Evolutionary conservation across 2,888 invertebrate species (phyloP).

Genomic region (Aspidiotus destructor): DNA sequence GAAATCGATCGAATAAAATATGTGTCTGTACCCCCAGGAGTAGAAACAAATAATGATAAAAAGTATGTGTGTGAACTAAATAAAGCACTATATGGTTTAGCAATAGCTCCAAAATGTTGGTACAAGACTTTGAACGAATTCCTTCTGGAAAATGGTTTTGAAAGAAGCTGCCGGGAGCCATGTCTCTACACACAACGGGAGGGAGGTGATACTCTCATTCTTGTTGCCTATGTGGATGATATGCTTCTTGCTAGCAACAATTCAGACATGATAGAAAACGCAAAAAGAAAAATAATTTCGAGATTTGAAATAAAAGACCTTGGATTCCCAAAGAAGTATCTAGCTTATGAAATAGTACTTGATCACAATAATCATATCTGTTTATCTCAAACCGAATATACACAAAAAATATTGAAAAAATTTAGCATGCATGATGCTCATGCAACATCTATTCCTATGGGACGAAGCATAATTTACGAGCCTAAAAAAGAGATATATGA

Average conservation of each 20-base stretch:
- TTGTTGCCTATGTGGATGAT: too few relatives aligned
- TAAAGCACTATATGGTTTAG: background rate
- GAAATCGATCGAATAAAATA: background rate
- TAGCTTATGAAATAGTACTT: too few relatives aligned
- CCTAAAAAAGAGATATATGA: background rate
- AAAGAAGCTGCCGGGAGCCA: background rate
- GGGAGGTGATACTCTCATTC: background rate
- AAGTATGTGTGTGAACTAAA: background rate
- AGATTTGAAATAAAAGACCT: too few relatives aligned
- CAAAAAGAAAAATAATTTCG: too few relatives aligned
- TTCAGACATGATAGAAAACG: too few relatives aligned
- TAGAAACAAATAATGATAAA: background rate
- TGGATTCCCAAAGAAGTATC: too few relatives aligned
- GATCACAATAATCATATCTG: too few relatives aligned
- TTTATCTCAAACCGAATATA: background rate
- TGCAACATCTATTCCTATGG: background rate
- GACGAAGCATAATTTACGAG: too few relatives aligned
- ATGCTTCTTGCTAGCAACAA: too few relatives aligned
- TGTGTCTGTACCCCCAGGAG: background rate
- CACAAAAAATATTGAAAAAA: background rate
- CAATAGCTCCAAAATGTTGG: conserved; percentile 3
- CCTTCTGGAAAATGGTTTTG: background rate
- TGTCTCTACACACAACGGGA: background rate
- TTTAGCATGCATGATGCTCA: background rate
- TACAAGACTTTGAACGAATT: background rate